Evolutionary conservation across 2,888 invertebrate genomes (phyloP).

Genomic region (Himalopsyche japonica): DNA sequence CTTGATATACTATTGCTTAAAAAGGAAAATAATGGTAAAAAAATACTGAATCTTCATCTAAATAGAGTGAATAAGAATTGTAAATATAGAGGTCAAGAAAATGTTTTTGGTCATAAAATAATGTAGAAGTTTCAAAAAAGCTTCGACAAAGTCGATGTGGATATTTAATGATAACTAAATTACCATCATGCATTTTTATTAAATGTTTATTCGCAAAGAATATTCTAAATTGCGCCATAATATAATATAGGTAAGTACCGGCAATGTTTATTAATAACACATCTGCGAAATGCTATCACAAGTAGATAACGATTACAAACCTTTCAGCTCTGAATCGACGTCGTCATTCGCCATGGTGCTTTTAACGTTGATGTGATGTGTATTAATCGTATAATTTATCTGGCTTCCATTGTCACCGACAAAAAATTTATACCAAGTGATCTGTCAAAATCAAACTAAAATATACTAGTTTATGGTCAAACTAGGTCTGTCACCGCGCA

Average conservation of each 20-base stretch:
- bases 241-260: neutral
- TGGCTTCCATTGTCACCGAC: neutral
- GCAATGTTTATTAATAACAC: neutral
- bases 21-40: too few relatives aligned
- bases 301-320: neutral
- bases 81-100: too few relatives aligned
- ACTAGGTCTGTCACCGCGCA: neutral
- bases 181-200: too few relatives aligned
- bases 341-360: constrained; percentile 1
- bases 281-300: neutral
- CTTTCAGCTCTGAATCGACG: constrained; percentile 3
- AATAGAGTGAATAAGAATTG: too few relatives aligned
- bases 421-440: neutral
- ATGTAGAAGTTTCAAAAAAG: too few relatives aligned
- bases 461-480: too few relatives aligned
- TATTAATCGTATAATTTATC: neutral
- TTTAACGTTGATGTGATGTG: neutral
- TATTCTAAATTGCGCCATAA: neutral
- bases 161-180: too few relatives aligned
- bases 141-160: too few relatives aligned
- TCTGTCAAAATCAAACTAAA: neutral
- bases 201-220: too few relatives aligned
- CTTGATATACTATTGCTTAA: too few relatives aligned
- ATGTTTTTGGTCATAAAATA: too few relatives aligned
- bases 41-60: too few relatives aligned